phyloP scores from a whole-genome alignment of 1,140 invertebrate genomes.

The Apis cerana region DNA sequence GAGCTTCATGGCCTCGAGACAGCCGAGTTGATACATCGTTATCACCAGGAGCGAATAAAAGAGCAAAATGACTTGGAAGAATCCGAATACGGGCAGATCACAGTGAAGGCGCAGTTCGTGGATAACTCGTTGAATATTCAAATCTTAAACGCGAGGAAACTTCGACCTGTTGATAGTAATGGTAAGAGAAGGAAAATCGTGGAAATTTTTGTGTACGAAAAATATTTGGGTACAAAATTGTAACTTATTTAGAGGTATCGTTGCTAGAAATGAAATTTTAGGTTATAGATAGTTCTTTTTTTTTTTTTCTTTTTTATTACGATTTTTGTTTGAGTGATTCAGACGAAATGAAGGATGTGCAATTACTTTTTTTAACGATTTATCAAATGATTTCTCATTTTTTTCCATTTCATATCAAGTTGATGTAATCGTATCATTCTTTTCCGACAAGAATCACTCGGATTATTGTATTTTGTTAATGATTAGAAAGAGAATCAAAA shows the following conservation, averaged over 20 bases:
- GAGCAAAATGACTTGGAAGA: conserved; percentile 85
- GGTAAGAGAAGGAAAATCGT: conserved; percentile 81
- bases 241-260: background rate
- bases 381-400: background rate
- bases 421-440: background rate
- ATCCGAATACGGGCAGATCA: conserved; percentile 86
- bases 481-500: background rate
- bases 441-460: background rate
- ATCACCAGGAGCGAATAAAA: conserved; percentile 87
- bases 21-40: conserved; percentile 91
- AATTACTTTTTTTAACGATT: background rate
- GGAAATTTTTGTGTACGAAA: background rate
- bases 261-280: background rate
- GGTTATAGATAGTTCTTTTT: background rate
- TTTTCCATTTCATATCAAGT: background rate
- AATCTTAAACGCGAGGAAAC: conserved; percentile 94
- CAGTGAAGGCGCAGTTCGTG: conserved; percentile 86
- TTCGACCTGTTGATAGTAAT: conserved; percentile 93
- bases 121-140: conserved; percentile 86
- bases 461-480: background rate
- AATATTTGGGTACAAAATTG: background rate
- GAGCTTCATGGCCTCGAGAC: conserved; percentile 93
- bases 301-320: too few relatives aligned
- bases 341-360: background rate
- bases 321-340: background rate